Conservation (phyloP, 1,140 invertebrate species). For the Drosophila novamexicana region DNA sequence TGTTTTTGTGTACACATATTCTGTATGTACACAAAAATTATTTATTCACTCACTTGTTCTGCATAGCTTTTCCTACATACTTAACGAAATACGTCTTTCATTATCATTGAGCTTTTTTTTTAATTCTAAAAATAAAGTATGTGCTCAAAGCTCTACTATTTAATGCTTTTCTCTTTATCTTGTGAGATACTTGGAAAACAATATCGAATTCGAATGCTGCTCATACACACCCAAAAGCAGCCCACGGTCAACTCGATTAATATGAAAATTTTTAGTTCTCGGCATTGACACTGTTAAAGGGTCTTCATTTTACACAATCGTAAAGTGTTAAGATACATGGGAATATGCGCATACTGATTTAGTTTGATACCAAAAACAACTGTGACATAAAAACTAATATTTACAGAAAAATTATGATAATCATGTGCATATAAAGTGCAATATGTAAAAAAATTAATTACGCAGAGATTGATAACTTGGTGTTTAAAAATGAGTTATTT, state of each 20-base stretch:
- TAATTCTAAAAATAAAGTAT: slow-evolving; percentile 70
- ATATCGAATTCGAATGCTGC: slow-evolving; percentile 50
- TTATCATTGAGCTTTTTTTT: slow-evolving; percentile 78
- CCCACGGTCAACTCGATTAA: slow-evolving; percentile 75
- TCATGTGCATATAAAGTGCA: neutral
- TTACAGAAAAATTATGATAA: neutral
- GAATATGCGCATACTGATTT: too few relatives aligned
- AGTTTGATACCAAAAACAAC: too few relatives aligned
- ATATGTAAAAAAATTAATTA: neutral
- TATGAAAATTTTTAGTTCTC: slow-evolving; percentile 44
- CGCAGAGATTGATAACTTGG: neutral
- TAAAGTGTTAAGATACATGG: too few relatives aligned
- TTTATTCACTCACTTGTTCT: slow-evolving; percentile 25
- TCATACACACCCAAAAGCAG: slow-evolving; percentile 65
- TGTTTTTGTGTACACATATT: slow-evolving; percentile 29
- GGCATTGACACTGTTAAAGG: slow-evolving; percentile 41
- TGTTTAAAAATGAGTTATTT: slow-evolving; percentile 67
- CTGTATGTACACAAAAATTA: slow-evolving; percentile 34
- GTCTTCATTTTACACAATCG: neutral
- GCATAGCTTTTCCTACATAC: slow-evolving; percentile 57
- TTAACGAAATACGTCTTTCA: slow-evolving; percentile 60
- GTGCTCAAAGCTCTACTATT: slow-evolving; percentile 65
- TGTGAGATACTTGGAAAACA: slow-evolving; percentile 36
- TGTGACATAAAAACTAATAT: neutral
- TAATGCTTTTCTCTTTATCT: slow-evolving; percentile 48